A percentile compares a stretch with the other conserved stretches of the same genome.
Evolutionary conservation across 2,888 invertebrate genomes (phyloP).

Genomic region (Exocentrus adspersus): DNA sequence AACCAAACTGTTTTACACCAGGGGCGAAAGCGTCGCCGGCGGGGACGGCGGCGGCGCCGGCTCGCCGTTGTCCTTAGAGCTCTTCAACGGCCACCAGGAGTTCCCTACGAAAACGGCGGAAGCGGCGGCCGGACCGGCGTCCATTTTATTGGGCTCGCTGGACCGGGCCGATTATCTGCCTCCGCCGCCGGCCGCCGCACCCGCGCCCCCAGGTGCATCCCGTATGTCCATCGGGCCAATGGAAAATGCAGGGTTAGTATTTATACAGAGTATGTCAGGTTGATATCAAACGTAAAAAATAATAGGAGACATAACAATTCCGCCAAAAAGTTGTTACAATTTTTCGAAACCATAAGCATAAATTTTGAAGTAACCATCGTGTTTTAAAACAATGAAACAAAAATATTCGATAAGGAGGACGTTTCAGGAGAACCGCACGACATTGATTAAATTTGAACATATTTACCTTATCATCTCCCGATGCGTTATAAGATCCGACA

Average conservation of each 20-base stretch:
- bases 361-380: no score
- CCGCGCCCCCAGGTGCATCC: slow-evolving; percentile 54
- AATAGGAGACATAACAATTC: no score
- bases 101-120: slow-evolving; percentile 51
- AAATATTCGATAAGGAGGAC: no score
- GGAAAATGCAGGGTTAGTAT: slow-evolving; percentile 58
- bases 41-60: slow-evolving; percentile 52
- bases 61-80: slow-evolving; percentile 51
- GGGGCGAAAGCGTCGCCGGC: slow-evolving; percentile 54
- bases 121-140: slow-evolving; percentile 46
- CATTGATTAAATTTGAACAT: no score
- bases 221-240: slow-evolving; percentile 54
- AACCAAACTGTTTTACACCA: slow-evolving; percentile 58
- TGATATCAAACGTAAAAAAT: no score
- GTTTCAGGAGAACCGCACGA: no score
- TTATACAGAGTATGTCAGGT: no score
- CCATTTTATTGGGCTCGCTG: slow-evolving; percentile 52
- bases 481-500: slow-evolving; percentile 4
- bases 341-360: no score
- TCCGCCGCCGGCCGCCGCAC: slow-evolving; percentile 55
- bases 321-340: no score
- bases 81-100: slow-evolving; percentile 51
- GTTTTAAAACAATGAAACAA: no score
- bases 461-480: neutral
- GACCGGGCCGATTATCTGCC: slow-evolving; percentile 56